Evolutionary conservation across 2,888 invertebrate genomes (phyloP), one percentile per base, ranked within the genome.

Genomic region (Schizaphis graminum): DNA sequence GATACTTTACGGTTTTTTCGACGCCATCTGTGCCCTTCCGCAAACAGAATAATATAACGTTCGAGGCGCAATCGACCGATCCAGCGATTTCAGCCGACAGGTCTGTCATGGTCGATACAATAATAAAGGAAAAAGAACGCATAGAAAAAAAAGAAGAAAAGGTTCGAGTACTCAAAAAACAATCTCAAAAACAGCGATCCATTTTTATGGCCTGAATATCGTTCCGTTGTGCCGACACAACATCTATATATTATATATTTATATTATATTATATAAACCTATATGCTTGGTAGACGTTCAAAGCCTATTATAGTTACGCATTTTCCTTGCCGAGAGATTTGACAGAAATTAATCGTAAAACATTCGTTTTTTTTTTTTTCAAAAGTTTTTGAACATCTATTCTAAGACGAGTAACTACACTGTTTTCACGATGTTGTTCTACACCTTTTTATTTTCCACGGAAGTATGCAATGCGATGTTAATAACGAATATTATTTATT

Each of bases 1-100:
- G 88, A 77, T 53, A 77, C 77, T 77, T 92, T 88, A 49, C 92
- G 10, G 88, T 88, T 67, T 47, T 47, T 0, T 10, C 26, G 53
- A 92, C 61, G 53, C 92, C 92, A 92, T 92, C 77, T 92, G 92
- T 16, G 88, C 21, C 28, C 67, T 13, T 61, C 26, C 10, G 47
- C 26, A 44, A 47, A 57, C 86, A 41, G 47, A 21, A 53, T 35
- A 41, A 47, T 53, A n/a, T 77, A 13, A 91, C 13, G 24, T 61
- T 24, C 67, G 1, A 26, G 21, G 44, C n/a, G n/a, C 44, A 13
- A 28, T 28, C 35, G 87, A n/a, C 21, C n/a, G 28, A 88, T 88
- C 21, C 35, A 53, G 3, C 53, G 49, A 88, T 53, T 53, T 53
- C 53, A 13, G 8, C 49, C 87, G 87, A 53, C 88, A 21, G 88